phyloP scores from a whole-genome alignment of 2,113 vertebrate species.

The Drymodes brunneopygia region DNA sequence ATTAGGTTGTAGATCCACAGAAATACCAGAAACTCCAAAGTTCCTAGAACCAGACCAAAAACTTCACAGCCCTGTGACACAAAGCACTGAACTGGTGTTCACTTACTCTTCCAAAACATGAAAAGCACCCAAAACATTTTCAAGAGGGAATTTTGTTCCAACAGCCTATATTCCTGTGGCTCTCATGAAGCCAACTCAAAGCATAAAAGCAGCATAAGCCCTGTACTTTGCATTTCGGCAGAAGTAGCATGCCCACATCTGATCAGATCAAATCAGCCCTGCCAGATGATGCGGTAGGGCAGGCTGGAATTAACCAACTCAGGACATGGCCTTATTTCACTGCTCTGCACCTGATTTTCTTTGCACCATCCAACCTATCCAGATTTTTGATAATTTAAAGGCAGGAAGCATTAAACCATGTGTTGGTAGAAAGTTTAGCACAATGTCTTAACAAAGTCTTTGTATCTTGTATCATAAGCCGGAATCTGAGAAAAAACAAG shows the following conservation, averaged over 20 bases:
- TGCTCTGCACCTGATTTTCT: neutral
- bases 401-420: neutral
- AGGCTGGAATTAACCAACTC: conserved; percentile 43
- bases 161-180: conserved; percentile 10
- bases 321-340: neutral
- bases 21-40: neutral
- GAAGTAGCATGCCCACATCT: conserved; percentile 36
- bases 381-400: neutral
- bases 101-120: neutral
- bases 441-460: neutral
- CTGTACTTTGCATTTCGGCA: conserved; percentile 55
- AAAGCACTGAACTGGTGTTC: neutral
- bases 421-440: neutral
- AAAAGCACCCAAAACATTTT: conserved; percentile 17
- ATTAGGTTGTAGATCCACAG: neutral
- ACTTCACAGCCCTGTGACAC: neutral
- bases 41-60: neutral
- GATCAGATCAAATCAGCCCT: conserved; percentile 59
- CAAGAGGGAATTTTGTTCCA: conserved; percentile 17
- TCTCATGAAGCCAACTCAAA: conserved; percentile 20
- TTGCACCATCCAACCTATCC: neutral
- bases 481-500: neutral
- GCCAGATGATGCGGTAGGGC: conserved; percentile 46
- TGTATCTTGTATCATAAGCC: neutral
- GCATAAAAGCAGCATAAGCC: conserved; percentile 54